These are phyloP conservation scores for Syngnathus typhle DNA, from an alignment of 2,113 vertebrate species.

Conservation along the genomic window DNA sequence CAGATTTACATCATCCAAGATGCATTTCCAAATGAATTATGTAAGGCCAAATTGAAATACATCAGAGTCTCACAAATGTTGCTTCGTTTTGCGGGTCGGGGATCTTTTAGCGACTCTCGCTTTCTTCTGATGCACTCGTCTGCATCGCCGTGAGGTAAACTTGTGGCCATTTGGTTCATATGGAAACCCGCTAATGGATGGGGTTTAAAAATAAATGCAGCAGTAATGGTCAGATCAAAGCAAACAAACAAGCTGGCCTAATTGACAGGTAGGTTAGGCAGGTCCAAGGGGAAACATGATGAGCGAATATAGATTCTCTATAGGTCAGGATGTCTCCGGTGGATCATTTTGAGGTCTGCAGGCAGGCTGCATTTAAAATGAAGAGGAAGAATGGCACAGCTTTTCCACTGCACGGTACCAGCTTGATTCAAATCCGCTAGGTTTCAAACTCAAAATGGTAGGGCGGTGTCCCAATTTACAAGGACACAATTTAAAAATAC, in stretches of 20 bases:
- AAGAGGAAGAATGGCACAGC: slow-evolving; percentile 2
- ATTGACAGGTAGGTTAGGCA: slow-evolving; percentile 31
- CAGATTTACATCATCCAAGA: slow-evolving; percentile 73
- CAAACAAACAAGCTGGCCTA: slow-evolving; percentile 62
- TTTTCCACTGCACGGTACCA: not conserved
- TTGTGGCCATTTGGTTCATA: slow-evolving; percentile 65
- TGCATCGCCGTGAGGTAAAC: slow-evolving; percentile 67
- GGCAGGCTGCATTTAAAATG: not conserved
- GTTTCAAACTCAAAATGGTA: not conserved
- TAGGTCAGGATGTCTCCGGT: not conserved
- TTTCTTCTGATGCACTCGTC: slow-evolving; percentile 38
- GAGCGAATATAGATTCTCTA: slow-evolving; percentile 3
- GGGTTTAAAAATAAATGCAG: slow-evolving; percentile 74
- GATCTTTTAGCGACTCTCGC: slow-evolving; percentile 29
- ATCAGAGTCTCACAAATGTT: slow-evolving; percentile 61
- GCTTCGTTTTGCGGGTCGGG: slow-evolving; percentile 27
- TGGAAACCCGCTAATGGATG: slow-evolving; percentile 60
- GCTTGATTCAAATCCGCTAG: not conserved
- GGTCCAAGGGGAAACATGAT: slow-evolving; percentile 5
- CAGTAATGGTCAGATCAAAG: slow-evolving; percentile 52
- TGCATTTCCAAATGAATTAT: slow-evolving; percentile 75
- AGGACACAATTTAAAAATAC: not conserved
- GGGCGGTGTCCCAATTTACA: not conserved
- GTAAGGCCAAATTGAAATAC: slow-evolving; percentile 70
- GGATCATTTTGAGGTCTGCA: slow-evolving; percentile 10